Evolutionary conservation across 2,797 vertebrate genomes (phyloP), one percentile per base, ranked within the genome.

Genomic region (Neopelma chrysocephalum): DNA sequence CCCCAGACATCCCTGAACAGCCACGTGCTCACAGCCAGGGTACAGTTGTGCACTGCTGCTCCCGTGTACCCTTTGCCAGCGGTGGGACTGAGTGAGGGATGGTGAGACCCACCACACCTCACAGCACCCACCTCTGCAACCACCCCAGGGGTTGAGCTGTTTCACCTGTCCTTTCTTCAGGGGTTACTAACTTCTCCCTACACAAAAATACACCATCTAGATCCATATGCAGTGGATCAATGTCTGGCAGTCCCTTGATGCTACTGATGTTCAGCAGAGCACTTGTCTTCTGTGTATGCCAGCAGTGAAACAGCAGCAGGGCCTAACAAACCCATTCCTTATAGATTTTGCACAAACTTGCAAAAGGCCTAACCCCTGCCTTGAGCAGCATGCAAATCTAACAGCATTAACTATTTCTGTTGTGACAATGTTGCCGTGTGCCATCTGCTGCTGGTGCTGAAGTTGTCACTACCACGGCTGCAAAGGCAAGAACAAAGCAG

Each of bases 371-470:
- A 45, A 91, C 45, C 54, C 56, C 48, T 21, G 18, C 78, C 43
- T 40, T 19, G 11, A 95, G 43, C 47, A 45, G 32, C 54, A 15
- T 2, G n/a, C 25, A 25, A 47, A 87, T 87, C 62, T 58, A 65
- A 82, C 34, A 84, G 58, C 0, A 1, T 40, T 61, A 79, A 64
- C 66, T 42, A 12, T 6, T 86, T 82, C 45, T 3, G 3, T 11
- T 40, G 58, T 42, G 70, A 57, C 42, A 23, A 47, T 10, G 51
- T 17, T 2, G 0, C 43, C 1, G 0, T 14, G 2, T 32, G 31
- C 64, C 93, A 77, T 51, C 89, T 80, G 82, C 60, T 84, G 73
- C 45, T 68, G 78, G 43, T 65, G 78, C 51, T 82, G 4, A 61
- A 69, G 66, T 32, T 50, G 57, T 61, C 21, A 9, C 40, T 26